phyloP scores from a whole-genome alignment of 2,797 vertebrate species.

The Percopsis omiscomaycus region DNA sequence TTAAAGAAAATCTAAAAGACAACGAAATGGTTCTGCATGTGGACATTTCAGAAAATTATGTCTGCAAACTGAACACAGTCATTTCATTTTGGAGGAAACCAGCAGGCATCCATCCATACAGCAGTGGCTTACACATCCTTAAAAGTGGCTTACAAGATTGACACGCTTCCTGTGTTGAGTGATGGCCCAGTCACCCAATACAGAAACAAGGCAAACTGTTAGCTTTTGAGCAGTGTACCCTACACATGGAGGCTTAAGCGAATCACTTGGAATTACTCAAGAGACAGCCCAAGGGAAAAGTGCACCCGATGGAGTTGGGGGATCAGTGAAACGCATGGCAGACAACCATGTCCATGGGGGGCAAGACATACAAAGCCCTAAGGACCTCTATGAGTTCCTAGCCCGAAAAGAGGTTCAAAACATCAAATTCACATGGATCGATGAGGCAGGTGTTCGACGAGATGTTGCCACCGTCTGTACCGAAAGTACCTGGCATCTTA shows the following conservation, averaged over 20 bases:
- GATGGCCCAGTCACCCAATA: conserved; percentile 26
- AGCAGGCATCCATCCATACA: neutral
- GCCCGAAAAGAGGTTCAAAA: conserved; percentile 3
- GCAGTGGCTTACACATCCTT: neutral
- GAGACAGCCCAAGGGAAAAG: conserved; percentile 12
- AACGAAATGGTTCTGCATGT: conserved; percentile 9
- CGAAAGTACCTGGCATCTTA: conserved; percentile 13
- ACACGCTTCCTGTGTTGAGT: conserved; percentile 20
- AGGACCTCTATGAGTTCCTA: conserved; percentile 14
- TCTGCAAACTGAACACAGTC: neutral
- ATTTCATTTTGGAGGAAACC: neutral
- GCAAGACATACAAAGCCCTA: conserved; percentile 21
- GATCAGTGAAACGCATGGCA: conserved; percentile 9
- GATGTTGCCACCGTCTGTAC: conserved; percentile 19
- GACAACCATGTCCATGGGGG: conserved; percentile 27
- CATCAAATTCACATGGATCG: conserved; percentile 21
- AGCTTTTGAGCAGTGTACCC: conserved; percentile 20
- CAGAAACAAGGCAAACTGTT: conserved; percentile 19
- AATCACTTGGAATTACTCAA: conserved; percentile 20
- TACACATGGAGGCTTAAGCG: conserved; percentile 17
- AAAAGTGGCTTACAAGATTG: conserved; percentile 1
- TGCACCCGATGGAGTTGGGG: conserved; percentile 19
- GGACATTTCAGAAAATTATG: conserved; percentile 4
- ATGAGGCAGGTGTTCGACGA: conserved; percentile 15
- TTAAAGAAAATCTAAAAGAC: neutral